Base-by-base conservation (phyloP, 2,888 invertebrate species). In the Panopea generosa region DNA sequence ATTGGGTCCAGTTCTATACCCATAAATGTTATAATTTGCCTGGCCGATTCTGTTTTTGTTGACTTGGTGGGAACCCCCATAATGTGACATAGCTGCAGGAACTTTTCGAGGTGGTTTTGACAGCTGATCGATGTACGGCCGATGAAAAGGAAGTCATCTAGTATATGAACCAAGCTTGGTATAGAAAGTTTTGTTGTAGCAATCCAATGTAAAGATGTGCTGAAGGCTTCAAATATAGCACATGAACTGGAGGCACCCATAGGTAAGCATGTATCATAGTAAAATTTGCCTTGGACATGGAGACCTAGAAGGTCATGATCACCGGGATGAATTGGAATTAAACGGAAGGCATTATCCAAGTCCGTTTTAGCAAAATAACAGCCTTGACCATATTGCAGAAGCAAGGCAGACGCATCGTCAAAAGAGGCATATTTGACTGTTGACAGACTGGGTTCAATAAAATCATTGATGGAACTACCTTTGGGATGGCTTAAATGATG, bases 231-330 rank as follows among this genome's bases (percentile, higher is more conserved):
- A 29, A 75, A 70, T 11, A 72, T 77, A 0, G 57, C 53, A 24
- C 62, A 66, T 14, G 63, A 53, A n/a, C 56, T 57, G 1, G 68
- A 68, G 2, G 47, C 26, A 14, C 77, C 68, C 68, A 73, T 62
- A 1, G 66, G 57, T 20, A 77, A 47, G 40, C 67, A 68, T 14
- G 24, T 60, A 27, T 77, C 72, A 53, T 52, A 60, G 56, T 77
- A 73, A 47, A 29, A 63, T 22, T 59, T n/a, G 2, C 33, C 49
- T 16, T 55, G 18, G n/a, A 49, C 59, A 26, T 40, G 9, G 14
- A 73, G 20, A 18, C 72, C 77, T 14, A 77, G 55, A 6, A 77
- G 40, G 16, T 71, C 49, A 59, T 77, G 63, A 47, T 77, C 77
- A 14, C 14, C 2, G 14, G 56, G 61, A 38, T 77, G 68, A 40